phyloP scores from a whole-genome alignment of 2,888 invertebrate genomes.

The Sabellastarte sp. region DNA sequence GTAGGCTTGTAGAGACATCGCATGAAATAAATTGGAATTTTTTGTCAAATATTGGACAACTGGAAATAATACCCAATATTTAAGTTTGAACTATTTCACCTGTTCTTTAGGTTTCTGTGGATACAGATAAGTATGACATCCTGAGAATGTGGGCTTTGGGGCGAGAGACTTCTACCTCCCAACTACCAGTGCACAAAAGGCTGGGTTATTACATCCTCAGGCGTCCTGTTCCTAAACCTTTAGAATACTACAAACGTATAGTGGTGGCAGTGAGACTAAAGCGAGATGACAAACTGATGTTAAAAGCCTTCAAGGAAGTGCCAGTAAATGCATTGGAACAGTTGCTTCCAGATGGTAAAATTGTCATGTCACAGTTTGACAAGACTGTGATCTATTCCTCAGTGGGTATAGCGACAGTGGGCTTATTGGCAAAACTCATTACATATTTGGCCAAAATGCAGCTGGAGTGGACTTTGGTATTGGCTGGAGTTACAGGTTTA shows the following conservation, averaged over 20 bases:
- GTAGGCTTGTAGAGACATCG: too few relatives aligned
- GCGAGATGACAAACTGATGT: slow-evolving; percentile 51
- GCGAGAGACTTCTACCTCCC: slow-evolving; percentile 33
- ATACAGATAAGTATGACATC: slow-evolving; percentile 50
- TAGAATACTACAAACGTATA: slow-evolving; percentile 52
- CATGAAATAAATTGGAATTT: too few relatives aligned
- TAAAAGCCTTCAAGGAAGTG: slow-evolving; percentile 57
- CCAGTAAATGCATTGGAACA: slow-evolving; percentile 49
- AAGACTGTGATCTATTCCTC: slow-evolving; percentile 39
- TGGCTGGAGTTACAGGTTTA: slow-evolving; percentile 38
- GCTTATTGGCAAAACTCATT: slow-evolving; percentile 46
- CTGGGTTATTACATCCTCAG: slow-evolving; percentile 16
- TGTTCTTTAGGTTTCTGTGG: slow-evolving; percentile 45
- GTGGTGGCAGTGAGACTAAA: slow-evolving; percentile 53
- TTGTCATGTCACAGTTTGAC: slow-evolving; percentile 44
- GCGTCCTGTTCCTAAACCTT: slow-evolving; percentile 18
- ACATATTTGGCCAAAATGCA: slow-evolving; percentile 39
- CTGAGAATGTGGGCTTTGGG: slow-evolving; percentile 56
- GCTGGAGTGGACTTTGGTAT: slow-evolving; percentile 42
- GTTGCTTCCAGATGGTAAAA: slow-evolving; percentile 51
- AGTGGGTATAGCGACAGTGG: slow-evolving; percentile 32
- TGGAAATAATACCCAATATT: too few relatives aligned
- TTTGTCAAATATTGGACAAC: too few relatives aligned
- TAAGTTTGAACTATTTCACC: too few relatives aligned
- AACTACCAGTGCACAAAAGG: slow-evolving; percentile 27